Base-by-base conservation (phyloP, 1,140 invertebrate genomes). In the Brachionus sp. region DNA sequence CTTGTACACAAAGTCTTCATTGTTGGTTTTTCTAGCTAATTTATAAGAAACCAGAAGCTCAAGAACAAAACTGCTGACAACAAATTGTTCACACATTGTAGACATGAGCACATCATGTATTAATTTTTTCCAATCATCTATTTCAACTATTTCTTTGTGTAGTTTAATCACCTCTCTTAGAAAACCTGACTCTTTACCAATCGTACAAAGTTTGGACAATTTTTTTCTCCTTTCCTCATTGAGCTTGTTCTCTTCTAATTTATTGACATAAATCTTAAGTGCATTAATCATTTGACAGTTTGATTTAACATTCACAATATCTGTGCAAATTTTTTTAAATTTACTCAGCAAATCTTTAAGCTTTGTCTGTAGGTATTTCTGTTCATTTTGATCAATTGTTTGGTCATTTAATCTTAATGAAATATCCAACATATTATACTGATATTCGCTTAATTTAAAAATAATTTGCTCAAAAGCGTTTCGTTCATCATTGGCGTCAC, bases 391-490 rank as follows among this genome's bases (percentile, higher is more conserved):
- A 29, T 66, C 62, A 66, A 66, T 66, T 10, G 2, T 6, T 16
- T 33, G 62, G 4, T 35, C 33, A 66, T 35, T 66, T 3, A 70
- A 6, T 0, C n/a, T 39, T 5, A 37, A n/a, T 19, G 66, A 70
- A 37, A 19, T 16, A 4, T 5, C 4, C 33, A 70, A 4, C n/a
- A 70, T 19, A 2, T 39, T 16, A 37, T 5, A 70, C 9, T 70
- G 66, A 39, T 35, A 35, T 19, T 70, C 2, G 37, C 66, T 70
- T 37, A 70, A 37, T 19, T 10, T 70, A 19, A 70, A 70, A 37
- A 70, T 35, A 70, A 70, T 16, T 39, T 70, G 29, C 35, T 70
- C 66, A 37, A 70, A 70, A 37, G 66, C 66, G 9, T n/a, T 37
- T 0, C 3, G 12, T 70, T 3, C 1, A 35, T 70, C 33, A 9